phyloP scores from a whole-genome alignment of 2,113 vertebrate genomes.

The Mionectes macconnelli region DNA sequence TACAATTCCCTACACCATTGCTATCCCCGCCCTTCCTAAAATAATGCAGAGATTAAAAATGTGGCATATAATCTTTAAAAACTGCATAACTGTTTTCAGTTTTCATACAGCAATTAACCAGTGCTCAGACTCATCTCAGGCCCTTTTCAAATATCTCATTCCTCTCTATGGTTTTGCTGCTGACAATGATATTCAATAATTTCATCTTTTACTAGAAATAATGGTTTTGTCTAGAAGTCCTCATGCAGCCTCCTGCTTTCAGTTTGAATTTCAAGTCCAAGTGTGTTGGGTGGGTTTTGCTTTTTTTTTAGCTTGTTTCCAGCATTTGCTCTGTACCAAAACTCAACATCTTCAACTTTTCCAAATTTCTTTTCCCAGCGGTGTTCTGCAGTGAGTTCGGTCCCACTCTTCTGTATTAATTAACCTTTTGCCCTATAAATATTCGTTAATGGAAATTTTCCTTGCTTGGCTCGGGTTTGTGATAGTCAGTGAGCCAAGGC shows the following conservation, averaged over 20 bases:
- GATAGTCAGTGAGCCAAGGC: background rate
- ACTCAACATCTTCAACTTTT: background rate
- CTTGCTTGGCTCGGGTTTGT: background rate
- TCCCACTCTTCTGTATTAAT: background rate
- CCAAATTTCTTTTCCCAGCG: background rate
- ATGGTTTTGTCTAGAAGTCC: background rate
- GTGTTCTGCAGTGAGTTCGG: background rate
- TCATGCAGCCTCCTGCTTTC: background rate
- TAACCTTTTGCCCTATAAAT: conserved; percentile 35
- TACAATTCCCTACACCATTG: background rate
- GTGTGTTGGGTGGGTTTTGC: background rate
- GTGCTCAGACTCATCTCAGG: background rate
- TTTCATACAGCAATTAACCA: background rate
- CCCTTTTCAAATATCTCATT: background rate
- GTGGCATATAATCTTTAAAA: background rate
- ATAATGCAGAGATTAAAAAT: background rate
- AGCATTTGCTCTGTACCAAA: background rate
- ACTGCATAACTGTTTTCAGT: background rate
- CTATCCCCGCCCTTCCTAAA: background rate
- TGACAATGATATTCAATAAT: background rate
- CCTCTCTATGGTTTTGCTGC: background rate
- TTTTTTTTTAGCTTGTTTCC: background rate
- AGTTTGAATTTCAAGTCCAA: background rate
- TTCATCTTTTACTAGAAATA: background rate
- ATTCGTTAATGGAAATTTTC: conserved; percentile 10